phyloP scores from a whole-genome alignment of 2,797 vertebrate genomes.

The Euphonia xanthogaster region DNA sequence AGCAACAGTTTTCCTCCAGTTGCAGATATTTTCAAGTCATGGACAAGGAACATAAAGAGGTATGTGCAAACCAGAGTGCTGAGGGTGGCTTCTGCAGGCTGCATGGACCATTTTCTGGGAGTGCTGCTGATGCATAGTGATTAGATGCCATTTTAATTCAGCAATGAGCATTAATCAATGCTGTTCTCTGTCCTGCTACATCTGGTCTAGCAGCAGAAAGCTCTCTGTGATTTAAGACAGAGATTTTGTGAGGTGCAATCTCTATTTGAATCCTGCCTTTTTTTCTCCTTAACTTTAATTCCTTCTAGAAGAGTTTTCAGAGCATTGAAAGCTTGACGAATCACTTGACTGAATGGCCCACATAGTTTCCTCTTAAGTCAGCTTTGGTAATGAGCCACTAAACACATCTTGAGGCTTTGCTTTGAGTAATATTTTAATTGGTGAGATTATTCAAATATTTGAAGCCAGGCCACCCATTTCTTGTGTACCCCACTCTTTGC shows the following conservation, averaged over 20 bases:
- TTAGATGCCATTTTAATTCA: not conserved
- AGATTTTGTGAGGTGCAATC: not conserved
- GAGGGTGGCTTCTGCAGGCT: not conserved
- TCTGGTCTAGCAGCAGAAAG: not conserved
- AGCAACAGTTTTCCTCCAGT: not conserved
- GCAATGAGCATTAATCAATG: not conserved
- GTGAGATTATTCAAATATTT: conserved; percentile 4
- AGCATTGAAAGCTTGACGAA: conserved; percentile 5
- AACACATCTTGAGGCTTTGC: not conserved
- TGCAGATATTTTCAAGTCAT: not conserved
- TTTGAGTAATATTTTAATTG: not conserved
- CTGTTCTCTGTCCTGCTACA: not conserved
- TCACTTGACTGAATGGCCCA: conserved; percentile 40
- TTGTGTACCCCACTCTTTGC: not conserved
- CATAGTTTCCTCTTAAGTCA: conserved; percentile 54
- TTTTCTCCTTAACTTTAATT: not conserved
- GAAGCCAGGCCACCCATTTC: not conserved
- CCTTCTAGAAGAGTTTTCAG: not conserved
- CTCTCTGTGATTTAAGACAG: not conserved
- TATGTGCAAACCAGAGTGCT: not conserved
- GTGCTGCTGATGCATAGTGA: not conserved
- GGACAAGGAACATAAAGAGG: not conserved
- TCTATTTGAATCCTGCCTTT: not conserved
- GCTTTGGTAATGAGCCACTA: conserved; percentile 14
- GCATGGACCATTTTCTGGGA: not conserved